Base-by-base conservation (phyloP, 2,888 invertebrate genomes). In the Seira musarum region DNA sequence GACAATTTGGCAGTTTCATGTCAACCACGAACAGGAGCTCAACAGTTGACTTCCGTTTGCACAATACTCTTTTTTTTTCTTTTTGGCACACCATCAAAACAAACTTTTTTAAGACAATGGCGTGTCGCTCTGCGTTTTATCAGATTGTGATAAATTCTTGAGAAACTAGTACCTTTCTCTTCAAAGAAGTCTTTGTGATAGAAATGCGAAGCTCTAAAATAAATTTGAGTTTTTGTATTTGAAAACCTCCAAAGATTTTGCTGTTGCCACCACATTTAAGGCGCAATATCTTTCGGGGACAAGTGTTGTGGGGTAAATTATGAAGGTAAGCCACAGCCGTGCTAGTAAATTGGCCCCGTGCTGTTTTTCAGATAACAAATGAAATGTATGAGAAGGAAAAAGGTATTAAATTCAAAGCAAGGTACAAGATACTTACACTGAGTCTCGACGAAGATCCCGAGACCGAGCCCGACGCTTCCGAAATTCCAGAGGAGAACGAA, bases 401-500 rank as follows among this genome's bases (percentile, higher is more conserved):
- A 15, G 61, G n/a, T 17, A 6, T 60, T 60, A 17, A n/a, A n/a
- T n/a, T n/a, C n/a, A 5, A 64, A 22, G 24, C 15, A 15, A 21
- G 64, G 17, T 22, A n/a, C 64, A 15, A 64, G 40, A 72, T 30
- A 82, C 83, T 85, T 81, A 83, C 85, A 76, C 85, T 85, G 65
- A 82, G 78, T 68, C 85, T 80, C 8, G 80, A 77, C 8, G 82
- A 83, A 10, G 81, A 71, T 57, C 81, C 81, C 24, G 84, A 84
- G 30, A 78, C 70, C 15, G 84, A 82, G 67, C 80, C 80, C 49
- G 84, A 84, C 22, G 82, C 84, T 68, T 84, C 84, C 60, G 84
- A 84, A 49, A 84, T 84, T 25, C 84, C 84, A 3, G 84, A 84
- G 2, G 84, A 84, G 40, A 82, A 80, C n/a, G 84, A 84, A 25